A percentile compares a stretch with the other conserved stretches of the same genome.
These are phyloP conservation scores for Megamerina dolium DNA, from an alignment of 2,888 invertebrate genomes.

Conservation along the genomic window DNA sequence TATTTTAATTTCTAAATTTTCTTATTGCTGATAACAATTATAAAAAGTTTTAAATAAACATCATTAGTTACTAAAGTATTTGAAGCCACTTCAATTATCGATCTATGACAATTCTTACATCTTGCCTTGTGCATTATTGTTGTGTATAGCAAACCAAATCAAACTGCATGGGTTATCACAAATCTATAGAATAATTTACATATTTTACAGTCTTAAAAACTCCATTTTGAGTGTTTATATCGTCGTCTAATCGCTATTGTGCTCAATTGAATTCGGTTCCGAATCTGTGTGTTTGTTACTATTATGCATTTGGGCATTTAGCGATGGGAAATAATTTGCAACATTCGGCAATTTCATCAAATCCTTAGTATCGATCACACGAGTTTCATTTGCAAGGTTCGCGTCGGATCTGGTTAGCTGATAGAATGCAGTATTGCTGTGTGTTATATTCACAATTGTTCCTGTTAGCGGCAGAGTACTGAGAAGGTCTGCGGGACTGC, in stretches of 20 bases:
- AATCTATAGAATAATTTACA: too few relatives aligned
- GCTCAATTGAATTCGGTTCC: too few relatives aligned
- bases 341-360: slow-evolving; percentile 34
- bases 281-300: too few relatives aligned
- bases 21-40: slow-evolving; percentile 6
- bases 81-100: too few relatives aligned
- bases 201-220: too few relatives aligned
- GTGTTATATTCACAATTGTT: slow-evolving; percentile 48
- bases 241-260: too few relatives aligned
- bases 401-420: slow-evolving; percentile 40
- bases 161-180: too few relatives aligned
- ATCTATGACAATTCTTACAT: too few relatives aligned
- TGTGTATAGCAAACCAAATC: too few relatives aligned
- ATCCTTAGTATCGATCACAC: slow-evolving; percentile 31
- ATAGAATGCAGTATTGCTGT: slow-evolving; percentile 47
- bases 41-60: slow-evolving; percentile 13
- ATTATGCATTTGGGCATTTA: too few relatives aligned
- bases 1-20: slow-evolving; percentile 13
- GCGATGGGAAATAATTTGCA: slow-evolving; percentile 32
- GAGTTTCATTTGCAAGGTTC: slow-evolving; percentile 33
- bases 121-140: too few relatives aligned
- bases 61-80: slow-evolving; percentile 16
- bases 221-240: too few relatives aligned
- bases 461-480: slow-evolving; percentile 45
- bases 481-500: slow-evolving; percentile 43